phyloP scores from a whole-genome alignment of 2,113 vertebrate genomes.

The Panthera leo region DNA sequence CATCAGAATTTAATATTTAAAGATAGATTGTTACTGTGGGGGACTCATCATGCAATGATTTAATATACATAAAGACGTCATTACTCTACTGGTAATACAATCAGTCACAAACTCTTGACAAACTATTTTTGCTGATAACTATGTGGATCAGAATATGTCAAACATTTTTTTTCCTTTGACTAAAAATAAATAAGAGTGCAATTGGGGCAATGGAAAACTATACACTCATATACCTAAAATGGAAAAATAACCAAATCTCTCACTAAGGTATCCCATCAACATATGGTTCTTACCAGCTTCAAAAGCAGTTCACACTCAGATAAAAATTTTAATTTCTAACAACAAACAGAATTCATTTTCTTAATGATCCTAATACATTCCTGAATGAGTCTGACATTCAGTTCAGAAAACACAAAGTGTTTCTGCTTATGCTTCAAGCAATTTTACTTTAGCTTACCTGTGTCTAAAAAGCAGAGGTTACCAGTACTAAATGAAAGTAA shows the following conservation, averaged over 20 bases:
- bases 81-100: not conserved
- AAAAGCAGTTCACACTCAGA: not conserved
- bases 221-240: not conserved
- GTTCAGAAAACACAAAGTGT: not conserved
- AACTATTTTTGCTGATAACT: not conserved
- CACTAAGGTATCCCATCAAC: not conserved
- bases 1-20: not conserved
- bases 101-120: not conserved
- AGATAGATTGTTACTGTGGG: not conserved
- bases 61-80: not conserved
- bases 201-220: not conserved
- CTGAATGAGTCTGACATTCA: not conserved
- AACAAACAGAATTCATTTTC: conserved; percentile 43
- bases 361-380: conserved; percentile 44
- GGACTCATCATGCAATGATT: not conserved
- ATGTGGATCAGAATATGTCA: not conserved
- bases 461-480: not conserved
- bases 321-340: conserved; percentile 21
- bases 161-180: not conserved
- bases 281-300: not conserved
- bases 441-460: conserved; percentile 43
- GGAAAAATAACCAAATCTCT: not conserved
- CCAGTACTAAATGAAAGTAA: conserved; percentile 25
- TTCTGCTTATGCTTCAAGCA: not conserved
- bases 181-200: not conserved